These are phyloP conservation scores for Meliscaeva auricollis DNA, from an alignment of 2,888 invertebrate species.

Conservation along the genomic window DNA sequence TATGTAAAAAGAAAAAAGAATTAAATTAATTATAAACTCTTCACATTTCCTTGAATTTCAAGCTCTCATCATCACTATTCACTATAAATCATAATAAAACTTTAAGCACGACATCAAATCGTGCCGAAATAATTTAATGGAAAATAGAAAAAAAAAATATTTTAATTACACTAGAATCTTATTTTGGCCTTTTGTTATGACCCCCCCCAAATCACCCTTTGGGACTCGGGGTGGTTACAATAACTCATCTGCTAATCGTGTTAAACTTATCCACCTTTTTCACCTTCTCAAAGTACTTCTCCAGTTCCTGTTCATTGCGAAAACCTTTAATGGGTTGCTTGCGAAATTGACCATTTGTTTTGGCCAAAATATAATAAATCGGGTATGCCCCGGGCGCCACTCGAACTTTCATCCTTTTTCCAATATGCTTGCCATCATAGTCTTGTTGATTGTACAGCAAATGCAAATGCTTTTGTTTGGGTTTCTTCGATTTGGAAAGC, in stretches of 20 bases:
- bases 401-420: constrained; percentile 79
- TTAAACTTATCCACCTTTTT: constrained; percentile 54
- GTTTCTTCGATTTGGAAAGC: constrained; percentile 77
- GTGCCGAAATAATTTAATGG: constrained; percentile 40
- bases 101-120: constrained; percentile 42
- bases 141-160: not conserved
- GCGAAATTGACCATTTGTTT: constrained; percentile 82
- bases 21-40: constrained; percentile 58
- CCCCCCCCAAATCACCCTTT: not conserved
- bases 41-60: constrained; percentile 48
- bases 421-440: constrained; percentile 56
- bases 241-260: constrained; percentile 50
- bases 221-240: not conserved
- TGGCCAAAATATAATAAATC: constrained; percentile 81
- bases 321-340: constrained; percentile 82
- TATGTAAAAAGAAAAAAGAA: constrained; percentile 20
- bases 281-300: constrained; percentile 78
- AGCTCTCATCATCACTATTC: constrained; percentile 22
- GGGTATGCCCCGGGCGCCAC: constrained; percentile 82
- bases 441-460: constrained; percentile 78
- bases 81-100: not conserved
- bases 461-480: constrained; percentile 80
- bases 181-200: constrained; percentile 19
- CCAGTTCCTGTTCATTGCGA: constrained; percentile 79
- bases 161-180: constrained; percentile 41